Base-by-base conservation (phyloP, 2,888 invertebrate species). In the Sepioteuthis lessoniana region DNA sequence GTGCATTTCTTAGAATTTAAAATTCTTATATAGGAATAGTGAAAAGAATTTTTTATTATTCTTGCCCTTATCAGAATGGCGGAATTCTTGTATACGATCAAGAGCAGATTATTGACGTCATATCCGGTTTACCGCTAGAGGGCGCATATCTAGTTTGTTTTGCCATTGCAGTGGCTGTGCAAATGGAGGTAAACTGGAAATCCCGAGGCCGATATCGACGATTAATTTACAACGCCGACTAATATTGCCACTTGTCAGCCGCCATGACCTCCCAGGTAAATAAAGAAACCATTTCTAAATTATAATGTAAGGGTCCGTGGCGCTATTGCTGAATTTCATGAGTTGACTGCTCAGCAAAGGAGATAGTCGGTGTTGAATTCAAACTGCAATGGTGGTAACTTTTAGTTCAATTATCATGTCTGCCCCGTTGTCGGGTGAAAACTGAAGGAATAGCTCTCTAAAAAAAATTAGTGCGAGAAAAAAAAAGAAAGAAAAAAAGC, bases 91-190 rank as follows among this genome's bases (percentile, higher is more conserved):
- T 55, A 25, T 21, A 1, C 55, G 21, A 76, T 76, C 76, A 76
- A 76, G 76, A n/a, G 76, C 76, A 76, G 76, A 76, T 76, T 76
- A 76, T 35, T 92, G 92, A 92, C 92, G 92, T 92, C 92, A 92
- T n/a, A 92, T 92, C 92, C 92, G 92, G 31, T 16, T 35, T 21
- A 31, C 92, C 92, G 92, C 47, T 92, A 92, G 92, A 92, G 46
- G 92, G 92, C 92, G 92, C 92, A n/a, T 31, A 19, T 76, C 76
- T n/a, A 10, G 76, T 76, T 76, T 76, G 76, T 76, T 76, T 76
- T 76, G 76, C 76, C 76, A 76, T 76, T 76, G 76, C 76, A 76
- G 76, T 76, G 76, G 76, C 76, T 35, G 3, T 76, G n/a, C 76
- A 76, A 76, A 76, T 76, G 76, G 76, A 76, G 76, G 76, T 76